Evolutionary conservation across 2,113 vertebrate species (phyloP).

Genomic region (Phalacrocorax aristotelis): DNA sequence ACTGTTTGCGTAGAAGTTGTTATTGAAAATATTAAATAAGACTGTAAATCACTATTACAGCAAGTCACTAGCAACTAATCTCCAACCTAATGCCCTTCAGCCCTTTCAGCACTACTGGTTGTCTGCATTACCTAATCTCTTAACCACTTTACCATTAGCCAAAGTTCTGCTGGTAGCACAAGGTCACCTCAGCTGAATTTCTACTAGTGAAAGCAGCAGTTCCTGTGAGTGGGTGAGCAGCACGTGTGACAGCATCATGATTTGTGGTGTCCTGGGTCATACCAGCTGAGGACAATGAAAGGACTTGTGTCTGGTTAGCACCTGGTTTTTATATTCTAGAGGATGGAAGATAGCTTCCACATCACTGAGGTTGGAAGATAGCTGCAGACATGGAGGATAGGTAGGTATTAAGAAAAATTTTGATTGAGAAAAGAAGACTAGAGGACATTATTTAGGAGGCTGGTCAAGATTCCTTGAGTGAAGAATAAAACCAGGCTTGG

Average conservation of each 20-base stretch:
- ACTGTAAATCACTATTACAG: neutral
- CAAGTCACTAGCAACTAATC: neutral
- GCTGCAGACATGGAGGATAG: neutral
- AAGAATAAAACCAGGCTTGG: neutral
- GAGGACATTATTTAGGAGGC: neutral
- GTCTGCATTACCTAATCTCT: neutral
- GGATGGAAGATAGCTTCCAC: neutral
- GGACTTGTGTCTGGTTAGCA: neutral
- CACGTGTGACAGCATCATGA: neutral
- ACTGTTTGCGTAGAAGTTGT: neutral
- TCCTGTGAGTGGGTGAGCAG: neutral
- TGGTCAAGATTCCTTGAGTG: neutral
- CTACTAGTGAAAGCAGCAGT: neutral
- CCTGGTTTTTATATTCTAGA: neutral
- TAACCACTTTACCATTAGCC: neutral
- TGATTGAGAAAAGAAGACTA: neutral
- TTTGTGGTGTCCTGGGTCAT: neutral
- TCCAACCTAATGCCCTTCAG: neutral
- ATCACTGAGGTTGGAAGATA: neutral
- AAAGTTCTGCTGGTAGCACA: neutral
- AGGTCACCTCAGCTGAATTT: neutral
- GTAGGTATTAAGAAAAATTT: neutral
- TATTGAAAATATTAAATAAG: neutral
- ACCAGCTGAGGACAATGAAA: neutral
- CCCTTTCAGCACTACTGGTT: neutral